Evolutionary conservation across 2,797 vertebrate species (phyloP), one percentile per base, ranked within the genome.

Genomic region (Coilia nasus): DNA sequence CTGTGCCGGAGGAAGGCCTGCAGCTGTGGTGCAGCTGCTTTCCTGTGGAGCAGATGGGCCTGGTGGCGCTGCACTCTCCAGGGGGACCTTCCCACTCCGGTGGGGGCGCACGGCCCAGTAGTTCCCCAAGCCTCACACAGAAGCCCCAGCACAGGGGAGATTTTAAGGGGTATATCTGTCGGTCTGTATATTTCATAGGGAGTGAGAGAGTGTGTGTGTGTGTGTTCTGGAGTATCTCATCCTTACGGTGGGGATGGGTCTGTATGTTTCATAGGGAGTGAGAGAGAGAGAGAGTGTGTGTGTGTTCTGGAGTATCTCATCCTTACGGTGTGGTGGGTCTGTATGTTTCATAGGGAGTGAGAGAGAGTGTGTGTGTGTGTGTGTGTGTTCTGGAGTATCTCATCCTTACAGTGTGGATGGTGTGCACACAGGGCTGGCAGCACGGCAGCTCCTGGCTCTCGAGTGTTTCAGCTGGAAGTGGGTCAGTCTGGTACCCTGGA

Each of bases 21-120:
- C 81, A 80, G 88, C 90, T 92, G 91, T 90, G 91, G 86, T 81
- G 81, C 85, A 87, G 87, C 86, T 92, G 86, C 89, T 89, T 92
- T 93, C 93, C 93, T 93, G 91, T 87, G 71, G 83, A 85, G 88
- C 88, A 88, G 85, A 88, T 87, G 85, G 82, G 56, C 83, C 41
- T 19, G 3, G 71, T 78, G 21, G 71, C 41, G 35, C 15, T 7
- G 35, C 31, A 31, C 71, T 78, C 71, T 78, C 71, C 31, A 78
- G 71, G 71, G 71, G 15, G 15, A 7, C 35, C 71, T 78, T n/a
- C 71, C 71, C 6, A 44, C 71, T 19, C 35, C 6, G 0, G 71
- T 41, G 71, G 19, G 35, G 17, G 35, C 1, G 6, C 31, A 19
- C 31, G 17, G 71, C 31, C 35, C 71, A 41, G 17, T 0, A 15